Base-by-base conservation (phyloP, 2,797 vertebrate species). In the Glossophaga mutica region DNA sequence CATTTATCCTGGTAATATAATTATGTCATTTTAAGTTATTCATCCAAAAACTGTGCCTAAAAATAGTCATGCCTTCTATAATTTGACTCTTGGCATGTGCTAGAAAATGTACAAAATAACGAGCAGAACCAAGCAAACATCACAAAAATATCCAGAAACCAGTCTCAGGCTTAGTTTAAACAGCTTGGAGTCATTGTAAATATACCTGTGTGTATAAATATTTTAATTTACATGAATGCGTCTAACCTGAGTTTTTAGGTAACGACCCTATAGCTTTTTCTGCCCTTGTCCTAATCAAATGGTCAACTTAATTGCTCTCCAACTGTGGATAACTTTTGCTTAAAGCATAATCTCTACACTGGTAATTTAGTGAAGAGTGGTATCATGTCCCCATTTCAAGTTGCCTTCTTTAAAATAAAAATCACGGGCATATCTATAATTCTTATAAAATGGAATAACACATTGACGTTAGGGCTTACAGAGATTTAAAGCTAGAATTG, bases 351-450 rank as follows among this genome's bases (percentile, higher is more conserved):
- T 81, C n/a, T 65, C 44, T 89, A 87, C 12, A 70, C 12, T 44
- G 37, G 39, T n/a, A 87, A 83, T 76, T 95, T 73, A 29, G 18
- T 48, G 18, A 90, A 83, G 19, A 74, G 85, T 84, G 19, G 57
- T 48, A 37, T 85, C 39, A 92, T 85, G 52, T 71, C 14, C 10
- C 34, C n/a, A 65, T 37, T 96, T 84, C 44, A 50, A 73, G 12
- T 42, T 68, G 9, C 21, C 39, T 87, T 88, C 32, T 77, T 81
- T 37, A 95, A 96, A 92, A 88, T 48, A 62, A 92, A 94, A 92
- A 86, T 14, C 50, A 70, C 15, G 34, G 10, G 19, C 2, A 29
- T n/a, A 24, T 39, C 5, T 77, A 34, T 0, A 52, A 7, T n/a
- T 57, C 39, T 90, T 82, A 83, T 46, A 86, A 94, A 88, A 73